A percentile compares a stretch with the other conserved stretches of the same genome.
These are phyloP conservation scores for Diabrotica virgifera DNA, from an alignment of 1,140 invertebrate species.

Conservation along the genomic window DNA sequence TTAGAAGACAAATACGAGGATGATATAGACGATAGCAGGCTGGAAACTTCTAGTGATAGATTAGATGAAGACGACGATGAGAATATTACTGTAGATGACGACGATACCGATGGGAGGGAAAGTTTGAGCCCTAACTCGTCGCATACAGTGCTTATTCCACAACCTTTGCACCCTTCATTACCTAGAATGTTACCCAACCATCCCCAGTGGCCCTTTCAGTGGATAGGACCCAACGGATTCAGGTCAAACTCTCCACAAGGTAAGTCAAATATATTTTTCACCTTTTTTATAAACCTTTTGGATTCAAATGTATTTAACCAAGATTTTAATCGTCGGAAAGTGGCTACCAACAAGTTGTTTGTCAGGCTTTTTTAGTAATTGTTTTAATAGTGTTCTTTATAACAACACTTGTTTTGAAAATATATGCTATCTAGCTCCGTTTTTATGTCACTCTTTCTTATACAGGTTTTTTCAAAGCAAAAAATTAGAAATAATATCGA, in stretches of 20 bases:
- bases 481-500: too few relatives aligned
- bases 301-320: too few relatives aligned
- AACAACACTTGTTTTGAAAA: too few relatives aligned
- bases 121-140: slow-evolving; percentile 43
- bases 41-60: slow-evolving; percentile 35
- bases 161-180: slow-evolving; percentile 46
- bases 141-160: slow-evolving; percentile 44
- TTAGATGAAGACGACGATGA: slow-evolving; percentile 43
- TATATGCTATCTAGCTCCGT: too few relatives aligned
- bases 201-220: slow-evolving; percentile 43
- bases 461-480: too few relatives aligned
- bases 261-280: slow-evolving; percentile 26
- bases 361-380: too few relatives aligned
- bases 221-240: slow-evolving; percentile 38
- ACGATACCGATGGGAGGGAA: slow-evolving; percentile 41
- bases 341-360: too few relatives aligned
- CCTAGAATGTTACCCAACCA: slow-evolving; percentile 36
- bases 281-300: neutral
- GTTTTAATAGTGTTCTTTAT: too few relatives aligned
- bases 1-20: slow-evolving; percentile 30
- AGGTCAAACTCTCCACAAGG: slow-evolving; percentile 43
- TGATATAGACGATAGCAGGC: slow-evolving; percentile 28
- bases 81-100: slow-evolving; percentile 44
- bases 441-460: too few relatives aligned
- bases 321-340: too few relatives aligned